These are phyloP conservation scores for Athalia circularis DNA, from an alignment of 2,888 invertebrate species.

Conservation along the genomic window DNA sequence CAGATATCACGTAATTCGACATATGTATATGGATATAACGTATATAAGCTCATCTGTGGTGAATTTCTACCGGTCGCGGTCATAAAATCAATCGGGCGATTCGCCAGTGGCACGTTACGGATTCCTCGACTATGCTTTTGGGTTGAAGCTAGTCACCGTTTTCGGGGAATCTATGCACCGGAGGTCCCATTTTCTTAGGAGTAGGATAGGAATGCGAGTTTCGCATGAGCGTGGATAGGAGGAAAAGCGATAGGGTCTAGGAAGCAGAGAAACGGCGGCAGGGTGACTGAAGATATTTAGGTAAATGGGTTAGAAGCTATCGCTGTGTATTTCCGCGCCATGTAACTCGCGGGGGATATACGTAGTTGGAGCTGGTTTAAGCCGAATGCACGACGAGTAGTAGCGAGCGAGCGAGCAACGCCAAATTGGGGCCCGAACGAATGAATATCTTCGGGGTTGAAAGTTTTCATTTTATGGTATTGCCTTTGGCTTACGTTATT, in stretches of 20 bases:
- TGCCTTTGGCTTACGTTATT: constrained; percentile 36
- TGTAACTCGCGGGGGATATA: constrained; percentile 59
- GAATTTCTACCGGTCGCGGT: constrained; percentile 10
- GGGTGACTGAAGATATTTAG: constrained; percentile 58
- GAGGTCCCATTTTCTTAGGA: not conserved
- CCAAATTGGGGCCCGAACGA: constrained; percentile 32
- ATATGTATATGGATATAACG: not conserved
- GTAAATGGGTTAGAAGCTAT: constrained; percentile 72
- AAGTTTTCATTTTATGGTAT: constrained; percentile 44
- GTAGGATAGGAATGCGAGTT: constrained; percentile 25
- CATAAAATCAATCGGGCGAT: constrained; percentile 36
- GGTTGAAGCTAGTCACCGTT: constrained; percentile 18
- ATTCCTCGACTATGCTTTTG: constrained; percentile 19
- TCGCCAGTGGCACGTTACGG: constrained; percentile 32
- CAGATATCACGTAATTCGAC: not conserved
- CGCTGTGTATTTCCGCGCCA: constrained; percentile 65
- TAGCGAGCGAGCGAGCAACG: not conserved
- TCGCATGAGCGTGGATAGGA: not conserved
- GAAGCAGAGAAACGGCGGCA: constrained; percentile 29
- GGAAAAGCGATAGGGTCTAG: not conserved
- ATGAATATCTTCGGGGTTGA: constrained; percentile 35
- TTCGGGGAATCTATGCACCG: constrained; percentile 20
- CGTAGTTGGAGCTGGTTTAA: constrained; percentile 42
- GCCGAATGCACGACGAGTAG: constrained; percentile 43
- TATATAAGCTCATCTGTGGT: not conserved